Base-by-base conservation (phyloP, 2,888 invertebrate genomes). In the Microdon myrmicae region DNA sequence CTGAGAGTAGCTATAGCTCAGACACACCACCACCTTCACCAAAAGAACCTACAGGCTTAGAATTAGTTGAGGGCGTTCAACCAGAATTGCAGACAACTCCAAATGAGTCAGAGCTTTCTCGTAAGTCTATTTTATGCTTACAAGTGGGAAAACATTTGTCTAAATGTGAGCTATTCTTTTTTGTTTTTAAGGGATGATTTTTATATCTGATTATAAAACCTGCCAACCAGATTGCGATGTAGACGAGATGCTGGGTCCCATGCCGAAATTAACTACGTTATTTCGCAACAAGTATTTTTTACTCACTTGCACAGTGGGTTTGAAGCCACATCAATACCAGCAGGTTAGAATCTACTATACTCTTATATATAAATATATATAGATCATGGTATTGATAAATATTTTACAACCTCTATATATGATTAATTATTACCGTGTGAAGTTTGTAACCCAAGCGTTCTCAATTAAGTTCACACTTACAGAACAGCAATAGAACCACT, bases 261-360 rank as follows among this genome's bases (percentile, higher is more conserved):
- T 87, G 10, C 45, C 53, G 70, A 69, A 0, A 82, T 82, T 9
- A 79, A 81, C 60, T 73, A 80, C 73, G 54, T 76, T 78, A 38
- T 87, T 87, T 70, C 79, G 80, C 1, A 85, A 83, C 1, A 76
- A 84, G 43, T 82, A 83, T 45, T 87, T 87, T 71, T 70, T 87
- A 23, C 71, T 87, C 0, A 86, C 86, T 0, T 86, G 85, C 66
- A 83, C 84, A 0, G 82, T 84, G 8, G 73, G 81, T 0, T 34
- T 72, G 9, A 67, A 61, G 35, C 68, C 51, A 32, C 68, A 68
- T 53, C 53, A 34, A 32, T 61, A 39, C 39, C 31, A 47, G 13
- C 47, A 68, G 61, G 59, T 47, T 19, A 55, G 45, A 23, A 12
- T 39, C 4, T 13, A 16, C 10, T 37, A 23, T 23, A 23, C 8